phyloP scores from a whole-genome alignment of 2,888 invertebrate species.

The Troides aeacus region DNA sequence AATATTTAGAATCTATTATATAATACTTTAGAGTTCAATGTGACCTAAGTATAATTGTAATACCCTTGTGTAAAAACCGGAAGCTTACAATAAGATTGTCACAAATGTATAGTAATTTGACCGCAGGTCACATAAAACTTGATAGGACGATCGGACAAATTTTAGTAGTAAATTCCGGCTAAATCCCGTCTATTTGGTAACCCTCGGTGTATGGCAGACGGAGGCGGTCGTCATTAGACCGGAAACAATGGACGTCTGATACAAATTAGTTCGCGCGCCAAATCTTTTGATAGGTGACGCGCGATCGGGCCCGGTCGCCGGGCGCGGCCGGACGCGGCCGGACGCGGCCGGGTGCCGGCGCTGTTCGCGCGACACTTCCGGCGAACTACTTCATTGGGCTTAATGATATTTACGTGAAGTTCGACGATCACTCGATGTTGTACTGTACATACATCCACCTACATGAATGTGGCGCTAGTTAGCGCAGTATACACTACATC shows the following conservation, averaged over 20 bases:
- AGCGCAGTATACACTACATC: no score
- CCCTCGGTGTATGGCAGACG: slow-evolving; percentile 5
- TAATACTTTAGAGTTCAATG: no score
- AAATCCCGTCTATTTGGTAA: slow-evolving; percentile 3
- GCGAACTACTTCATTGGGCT: neutral
- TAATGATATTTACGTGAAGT: no score
- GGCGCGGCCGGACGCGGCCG: neutral
- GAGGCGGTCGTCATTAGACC: slow-evolving; percentile 9
- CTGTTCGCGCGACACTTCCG: neutral
- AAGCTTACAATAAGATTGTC: no score
- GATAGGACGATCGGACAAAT: neutral
- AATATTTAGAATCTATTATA: no score
- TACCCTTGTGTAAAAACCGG: no score
- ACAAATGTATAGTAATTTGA: neutral
- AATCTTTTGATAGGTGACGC: slow-evolving; percentile 6
- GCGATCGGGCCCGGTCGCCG: neutral
- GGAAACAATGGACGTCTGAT: slow-evolving; percentile 20
- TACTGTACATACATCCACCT: no score
- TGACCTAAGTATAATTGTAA: no score
- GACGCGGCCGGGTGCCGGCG: no score
- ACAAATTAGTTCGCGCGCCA: slow-evolving; percentile 16
- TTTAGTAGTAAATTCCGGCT: neutral
- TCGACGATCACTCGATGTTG: no score
- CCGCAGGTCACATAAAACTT: neutral
- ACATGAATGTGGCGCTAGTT: no score